Conservation (phyloP, 2,888 invertebrate species). For the Melikaiella ostensackeni region DNA sequence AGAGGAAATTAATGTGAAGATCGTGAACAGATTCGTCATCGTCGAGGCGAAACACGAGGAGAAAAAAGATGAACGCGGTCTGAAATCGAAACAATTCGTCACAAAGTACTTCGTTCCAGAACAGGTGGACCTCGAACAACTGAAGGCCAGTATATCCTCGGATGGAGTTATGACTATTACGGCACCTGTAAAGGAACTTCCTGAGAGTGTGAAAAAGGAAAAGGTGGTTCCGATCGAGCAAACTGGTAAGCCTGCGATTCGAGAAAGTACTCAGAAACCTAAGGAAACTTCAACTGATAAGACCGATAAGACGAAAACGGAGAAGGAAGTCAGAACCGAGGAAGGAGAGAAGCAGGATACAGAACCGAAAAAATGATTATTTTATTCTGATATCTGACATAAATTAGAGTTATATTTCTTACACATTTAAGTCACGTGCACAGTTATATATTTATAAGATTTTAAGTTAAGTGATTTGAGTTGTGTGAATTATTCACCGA, state of each 20-base stretch:
- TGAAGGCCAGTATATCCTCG: conserved; percentile 87
- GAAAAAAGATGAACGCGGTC: conserved; percentile 86
- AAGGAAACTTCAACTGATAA: no score
- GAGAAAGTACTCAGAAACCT: no score
- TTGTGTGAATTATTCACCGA: not conserved
- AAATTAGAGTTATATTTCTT: not conserved
- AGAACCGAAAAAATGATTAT: not conserved
- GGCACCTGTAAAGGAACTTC: conserved; percentile 81
- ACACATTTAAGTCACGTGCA: not conserved
- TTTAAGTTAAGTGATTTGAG: not conserved
- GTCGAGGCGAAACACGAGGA: conserved; percentile 91
- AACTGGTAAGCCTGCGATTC: no score
- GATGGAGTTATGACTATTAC: conserved; percentile 89
- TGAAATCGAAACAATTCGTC: conserved; percentile 88
- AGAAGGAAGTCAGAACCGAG: not conserved
- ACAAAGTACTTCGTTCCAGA: conserved; percentile 84
- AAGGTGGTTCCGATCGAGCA: no score
- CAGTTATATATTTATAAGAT: no score
- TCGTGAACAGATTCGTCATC: conserved; percentile 84
- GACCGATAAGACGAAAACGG: not conserved
- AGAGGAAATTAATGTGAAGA: conserved; percentile 79
- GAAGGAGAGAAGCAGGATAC: not conserved
- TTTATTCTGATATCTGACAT: not conserved
- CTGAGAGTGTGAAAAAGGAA: conserved; percentile 44
- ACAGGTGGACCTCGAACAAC: conserved; percentile 82